phyloP scores from a whole-genome alignment of 2,113 vertebrate species.

The Henicopernis longicauda region DNA sequence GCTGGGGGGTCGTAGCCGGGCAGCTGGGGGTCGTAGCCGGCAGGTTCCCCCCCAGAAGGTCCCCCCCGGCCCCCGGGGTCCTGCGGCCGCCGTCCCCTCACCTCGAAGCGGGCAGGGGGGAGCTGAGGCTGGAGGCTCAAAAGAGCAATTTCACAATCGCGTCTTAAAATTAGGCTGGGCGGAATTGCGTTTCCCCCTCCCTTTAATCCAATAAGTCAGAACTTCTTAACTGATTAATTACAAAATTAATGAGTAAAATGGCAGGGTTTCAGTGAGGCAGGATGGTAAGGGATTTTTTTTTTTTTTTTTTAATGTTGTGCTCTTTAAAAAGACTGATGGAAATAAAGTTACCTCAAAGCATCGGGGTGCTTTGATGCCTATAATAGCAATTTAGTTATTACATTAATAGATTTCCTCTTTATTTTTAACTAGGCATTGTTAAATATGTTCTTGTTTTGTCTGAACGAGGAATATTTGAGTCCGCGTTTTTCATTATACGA shows the following conservation, averaged over 20 bases:
- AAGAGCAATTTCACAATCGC: background rate
- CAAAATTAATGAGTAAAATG: slow-evolving; percentile 53
- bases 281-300: background rate
- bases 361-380: slow-evolving; percentile 13
- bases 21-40: too few relatives aligned
- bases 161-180: background rate
- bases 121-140: background rate
- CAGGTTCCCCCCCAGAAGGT: background rate
- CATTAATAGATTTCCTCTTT: slow-evolving; percentile 25
- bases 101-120: background rate
- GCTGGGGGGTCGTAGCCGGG: background rate
- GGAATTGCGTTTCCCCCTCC: slow-evolving; percentile 17
- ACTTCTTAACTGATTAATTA: slow-evolving; percentile 58
- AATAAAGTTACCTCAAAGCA: slow-evolving; percentile 52
- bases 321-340: slow-evolving; percentile 24
- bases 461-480: background rate
- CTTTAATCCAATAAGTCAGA: slow-evolving; percentile 56
- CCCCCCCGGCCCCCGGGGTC: background rate
- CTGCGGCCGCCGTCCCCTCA: background rate
- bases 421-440: slow-evolving; percentile 13
- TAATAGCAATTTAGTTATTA: slow-evolving; percentile 28
- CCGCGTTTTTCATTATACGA: background rate
- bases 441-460: slow-evolving; percentile 4
- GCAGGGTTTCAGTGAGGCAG: background rate
- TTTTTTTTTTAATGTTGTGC: background rate